A percentile compares a stretch with the other conserved stretches of the same genome.
phyloP scores from a whole-genome alignment of 2,888 invertebrate genomes.

The Lepeophtheirus nordmannii region DNA sequence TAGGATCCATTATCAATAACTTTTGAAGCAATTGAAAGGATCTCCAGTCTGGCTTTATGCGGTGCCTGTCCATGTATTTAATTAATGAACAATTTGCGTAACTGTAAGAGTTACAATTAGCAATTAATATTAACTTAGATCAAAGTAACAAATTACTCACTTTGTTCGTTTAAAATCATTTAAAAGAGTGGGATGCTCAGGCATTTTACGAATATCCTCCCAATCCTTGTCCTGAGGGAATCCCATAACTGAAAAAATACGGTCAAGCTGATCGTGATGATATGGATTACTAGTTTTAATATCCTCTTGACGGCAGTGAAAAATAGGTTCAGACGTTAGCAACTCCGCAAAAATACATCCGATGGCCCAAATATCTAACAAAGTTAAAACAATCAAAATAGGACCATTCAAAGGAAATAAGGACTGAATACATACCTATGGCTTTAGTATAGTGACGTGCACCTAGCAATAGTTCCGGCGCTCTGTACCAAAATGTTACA shows the following conservation, averaged over 20 bases:
- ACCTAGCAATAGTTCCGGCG: conserved; percentile 81
- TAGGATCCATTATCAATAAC: conserved; percentile 89
- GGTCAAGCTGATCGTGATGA: conserved; percentile 91
- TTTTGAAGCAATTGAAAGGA: conserved; percentile 46
- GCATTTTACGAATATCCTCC: conserved; percentile 98
- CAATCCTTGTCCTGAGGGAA: conserved; percentile 93
- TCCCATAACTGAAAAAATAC: conserved; percentile 99
- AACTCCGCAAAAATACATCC: conserved; percentile 98
- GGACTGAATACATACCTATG: conserved; percentile 52
- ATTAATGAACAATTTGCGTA: conserved; percentile 53
- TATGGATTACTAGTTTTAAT: conserved; percentile 99
- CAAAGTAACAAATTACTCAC: conserved; percentile 63
- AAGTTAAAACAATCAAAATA: background rate
- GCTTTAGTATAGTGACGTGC: conserved; percentile 96
- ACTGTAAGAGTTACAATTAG: conserved; percentile 27
- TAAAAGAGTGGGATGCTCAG: conserved; percentile 82
- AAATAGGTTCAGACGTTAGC: conserved; percentile 96
- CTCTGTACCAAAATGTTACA: conserved; percentile 98
- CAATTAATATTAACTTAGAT: conserved; percentile 15
- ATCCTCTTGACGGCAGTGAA: conserved; percentile 97
- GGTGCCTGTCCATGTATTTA: conserved; percentile 89
- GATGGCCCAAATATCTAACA: conserved; percentile 90
- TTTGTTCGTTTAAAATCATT: conserved; percentile 91
- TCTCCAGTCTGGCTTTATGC: conserved; percentile 81
- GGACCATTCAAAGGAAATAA: conserved; percentile 12